These are phyloP conservation scores for Chrysochloris asiatica DNA, from an alignment of 2,113 vertebrate species.

Conservation along the genomic window DNA sequence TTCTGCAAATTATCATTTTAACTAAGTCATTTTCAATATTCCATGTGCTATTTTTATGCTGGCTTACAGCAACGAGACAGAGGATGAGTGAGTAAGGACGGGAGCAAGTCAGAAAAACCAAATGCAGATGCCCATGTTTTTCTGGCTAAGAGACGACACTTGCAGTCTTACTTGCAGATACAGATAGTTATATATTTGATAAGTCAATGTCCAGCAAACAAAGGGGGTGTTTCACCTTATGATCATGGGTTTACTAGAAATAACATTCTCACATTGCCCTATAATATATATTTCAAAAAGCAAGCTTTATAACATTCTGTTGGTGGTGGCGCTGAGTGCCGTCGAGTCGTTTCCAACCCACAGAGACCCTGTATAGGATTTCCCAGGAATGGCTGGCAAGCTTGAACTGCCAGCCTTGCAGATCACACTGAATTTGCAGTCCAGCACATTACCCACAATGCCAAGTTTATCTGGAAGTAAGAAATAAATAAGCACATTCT, in stretches of 20 bases:
- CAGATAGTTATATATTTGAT: neutral
- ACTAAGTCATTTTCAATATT: conserved; percentile 9
- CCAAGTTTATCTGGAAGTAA: neutral
- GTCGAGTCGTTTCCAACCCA: no score
- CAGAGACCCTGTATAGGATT: no score
- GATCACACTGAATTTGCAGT: no score
- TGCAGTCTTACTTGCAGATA: neutral
- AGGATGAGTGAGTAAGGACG: neutral
- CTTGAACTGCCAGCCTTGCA: no score
- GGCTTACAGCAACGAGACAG: neutral
- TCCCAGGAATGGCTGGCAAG: no score
- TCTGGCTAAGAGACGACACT: neutral
- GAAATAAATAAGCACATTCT: neutral
- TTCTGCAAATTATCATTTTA: conserved; percentile 46
- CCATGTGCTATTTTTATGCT: neutral
- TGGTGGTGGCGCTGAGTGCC: no score
- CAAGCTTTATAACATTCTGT: neutral
- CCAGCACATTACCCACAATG: no score
- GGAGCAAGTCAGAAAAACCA: neutral
- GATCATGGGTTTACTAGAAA: neutral
- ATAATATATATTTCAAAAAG: neutral
- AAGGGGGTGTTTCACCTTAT: neutral
- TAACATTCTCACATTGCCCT: neutral
- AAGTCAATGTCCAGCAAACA: neutral
- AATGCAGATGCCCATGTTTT: neutral